phyloP scores from a whole-genome alignment of 1,140 invertebrate species.

The Neodiprion lecontei region DNA sequence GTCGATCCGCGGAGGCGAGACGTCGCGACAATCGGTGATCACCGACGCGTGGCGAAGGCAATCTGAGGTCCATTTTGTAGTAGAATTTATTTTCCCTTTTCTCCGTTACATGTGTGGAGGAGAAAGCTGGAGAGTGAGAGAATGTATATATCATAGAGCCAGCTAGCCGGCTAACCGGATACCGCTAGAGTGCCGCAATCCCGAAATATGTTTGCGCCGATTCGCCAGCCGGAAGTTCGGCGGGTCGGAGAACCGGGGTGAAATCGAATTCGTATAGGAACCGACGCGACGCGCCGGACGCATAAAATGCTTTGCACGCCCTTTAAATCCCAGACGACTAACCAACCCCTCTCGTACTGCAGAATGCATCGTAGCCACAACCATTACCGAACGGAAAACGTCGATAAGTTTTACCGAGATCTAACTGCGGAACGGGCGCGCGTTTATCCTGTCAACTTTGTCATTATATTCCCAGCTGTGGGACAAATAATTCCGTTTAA shows the following conservation, averaged over 20 bases:
- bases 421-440: neutral
- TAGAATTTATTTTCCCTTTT: neutral
- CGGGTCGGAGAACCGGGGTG: neutral
- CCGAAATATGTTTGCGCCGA: neutral
- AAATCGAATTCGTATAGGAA: neutral
- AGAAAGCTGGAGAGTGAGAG: neutral
- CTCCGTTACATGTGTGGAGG: too few species aligned
- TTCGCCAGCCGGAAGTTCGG: neutral
- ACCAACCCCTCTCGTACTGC: neutral
- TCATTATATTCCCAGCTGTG: too few species aligned
- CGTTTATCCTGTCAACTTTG: too few species aligned
- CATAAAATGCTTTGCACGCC: slow-evolving; percentile 5
- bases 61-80: slow-evolving; percentile 1
- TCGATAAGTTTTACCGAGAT: neutral
- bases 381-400: slow-evolving; percentile 6
- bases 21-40: neutral
- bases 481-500: too few species aligned
- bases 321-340: neutral
- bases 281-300: neutral
- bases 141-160: neutral
- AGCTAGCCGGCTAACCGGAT: neutral
- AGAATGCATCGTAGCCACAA: neutral
- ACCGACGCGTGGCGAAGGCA: neutral
- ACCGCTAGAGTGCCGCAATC: neutral
- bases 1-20: too few species aligned